Conservation (phyloP, 2,113 vertebrate species). For the Rhizomys pruinosus region DNA sequence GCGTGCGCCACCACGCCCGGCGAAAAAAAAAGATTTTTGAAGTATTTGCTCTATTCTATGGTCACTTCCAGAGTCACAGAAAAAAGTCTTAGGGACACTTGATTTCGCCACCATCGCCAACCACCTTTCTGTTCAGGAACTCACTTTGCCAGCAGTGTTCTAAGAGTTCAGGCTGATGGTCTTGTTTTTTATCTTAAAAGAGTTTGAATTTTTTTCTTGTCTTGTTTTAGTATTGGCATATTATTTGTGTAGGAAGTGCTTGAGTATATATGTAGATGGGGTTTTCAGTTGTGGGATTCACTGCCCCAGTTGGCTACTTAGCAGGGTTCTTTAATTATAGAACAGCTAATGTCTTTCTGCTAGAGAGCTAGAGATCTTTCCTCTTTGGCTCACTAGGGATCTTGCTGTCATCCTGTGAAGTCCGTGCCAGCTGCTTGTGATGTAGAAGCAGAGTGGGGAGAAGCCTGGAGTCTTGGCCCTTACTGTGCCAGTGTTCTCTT, state of each 20-base stretch:
- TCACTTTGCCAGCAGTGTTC: too few species aligned
- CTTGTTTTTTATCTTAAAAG: too few species aligned
- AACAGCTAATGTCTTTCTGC: neutral
- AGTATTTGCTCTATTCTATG: too few species aligned
- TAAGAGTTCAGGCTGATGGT: too few species aligned
- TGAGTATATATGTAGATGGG: neutral
- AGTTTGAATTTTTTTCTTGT: conserved; percentile 24
- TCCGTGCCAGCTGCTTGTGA: neutral
- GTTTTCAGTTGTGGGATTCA: neutral
- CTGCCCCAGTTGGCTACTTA: neutral
- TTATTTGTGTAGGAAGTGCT: neutral
- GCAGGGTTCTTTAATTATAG: neutral
- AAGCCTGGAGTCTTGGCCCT: neutral
- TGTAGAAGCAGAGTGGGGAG: neutral
- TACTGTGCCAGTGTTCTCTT: neutral
- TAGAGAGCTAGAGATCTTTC: neutral
- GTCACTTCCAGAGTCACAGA: too few species aligned
- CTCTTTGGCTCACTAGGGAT: neutral
- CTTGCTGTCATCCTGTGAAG: neutral
- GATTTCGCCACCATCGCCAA: too few species aligned
- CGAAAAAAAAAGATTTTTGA: too few species aligned
- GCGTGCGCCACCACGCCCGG: too few species aligned
- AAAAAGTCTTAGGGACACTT: too few species aligned
- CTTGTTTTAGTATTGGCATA: conserved; percentile 20
- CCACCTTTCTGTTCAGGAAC: too few species aligned